phyloP scores from a whole-genome alignment of 1,140 invertebrate species.

The Sesamia nonagrioides region DNA sequence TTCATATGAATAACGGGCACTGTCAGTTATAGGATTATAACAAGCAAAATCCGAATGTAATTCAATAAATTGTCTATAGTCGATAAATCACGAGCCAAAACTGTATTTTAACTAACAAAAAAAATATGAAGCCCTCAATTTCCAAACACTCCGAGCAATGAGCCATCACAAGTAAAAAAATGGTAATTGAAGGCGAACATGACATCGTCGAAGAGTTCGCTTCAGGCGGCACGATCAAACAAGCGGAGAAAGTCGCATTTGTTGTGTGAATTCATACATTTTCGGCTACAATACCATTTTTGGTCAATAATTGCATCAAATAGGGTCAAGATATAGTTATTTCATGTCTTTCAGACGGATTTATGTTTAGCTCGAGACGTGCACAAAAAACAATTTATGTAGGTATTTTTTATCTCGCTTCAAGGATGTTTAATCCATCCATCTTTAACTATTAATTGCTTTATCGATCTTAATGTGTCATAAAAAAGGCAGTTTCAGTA shows the following conservation, averaged over 20 bases:
- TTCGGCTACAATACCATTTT: constrained; percentile 48
- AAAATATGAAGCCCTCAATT: neutral
- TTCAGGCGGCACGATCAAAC: constrained; percentile 54
- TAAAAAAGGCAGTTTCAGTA: constrained; percentile 25
- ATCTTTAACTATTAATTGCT: constrained; percentile 21
- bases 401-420: constrained; percentile 10
- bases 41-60: neutral
- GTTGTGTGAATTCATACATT: constrained; percentile 53
- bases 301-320: constrained; percentile 54
- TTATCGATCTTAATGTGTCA: constrained; percentile 23
- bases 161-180: constrained; percentile 45
- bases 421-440: constrained; percentile 30
- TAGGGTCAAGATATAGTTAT: constrained; percentile 36
- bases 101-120: neutral
- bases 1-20: no score
- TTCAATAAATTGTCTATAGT: neutral
- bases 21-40: no score
- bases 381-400: neutral
- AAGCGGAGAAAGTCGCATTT: constrained; percentile 55
- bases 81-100: no score
- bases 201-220: constrained; percentile 23
- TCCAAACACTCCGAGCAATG: neutral
- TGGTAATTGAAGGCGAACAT: constrained; percentile 63
- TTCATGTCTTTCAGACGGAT: neutral
- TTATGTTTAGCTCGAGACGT: constrained; percentile 11